Percentiles rank a stretch among this genome's conserved stretches.
Evolutionary conservation across 2,113 vertebrate genomes (phyloP).

Genomic region (pig (Sus scrofa)): T2T-Sscrofa CM000815.6:88259001-88259500

Average conservation of each 20-base stretch:
- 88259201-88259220: too few species aligned
- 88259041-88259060: slow-evolving; percentile 5
- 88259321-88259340: not conserved
- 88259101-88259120: too few species aligned
- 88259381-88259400: not conserved
- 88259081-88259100: too few species aligned
- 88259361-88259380: not conserved
- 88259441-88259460: not conserved
- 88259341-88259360: slow-evolving; percentile 29
- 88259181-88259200: too few species aligned
- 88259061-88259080: not conserved
- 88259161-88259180: too few species aligned
- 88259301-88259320: slow-evolving; percentile 14
- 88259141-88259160: too few species aligned
- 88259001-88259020: not conserved
- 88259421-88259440: not conserved
- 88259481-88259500: not conserved
- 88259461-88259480: not conserved
- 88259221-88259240: too few species aligned
- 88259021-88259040: not conserved
- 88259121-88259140: too few species aligned
- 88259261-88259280: too few species aligned
- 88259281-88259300: not conserved
- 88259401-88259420: slow-evolving; percentile 42
- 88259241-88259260: too few species aligned